These are phyloP conservation scores for Ageneiosus marmoratus DNA, from an alignment of 2,113 vertebrate species.

Conservation along the genomic window DNA sequence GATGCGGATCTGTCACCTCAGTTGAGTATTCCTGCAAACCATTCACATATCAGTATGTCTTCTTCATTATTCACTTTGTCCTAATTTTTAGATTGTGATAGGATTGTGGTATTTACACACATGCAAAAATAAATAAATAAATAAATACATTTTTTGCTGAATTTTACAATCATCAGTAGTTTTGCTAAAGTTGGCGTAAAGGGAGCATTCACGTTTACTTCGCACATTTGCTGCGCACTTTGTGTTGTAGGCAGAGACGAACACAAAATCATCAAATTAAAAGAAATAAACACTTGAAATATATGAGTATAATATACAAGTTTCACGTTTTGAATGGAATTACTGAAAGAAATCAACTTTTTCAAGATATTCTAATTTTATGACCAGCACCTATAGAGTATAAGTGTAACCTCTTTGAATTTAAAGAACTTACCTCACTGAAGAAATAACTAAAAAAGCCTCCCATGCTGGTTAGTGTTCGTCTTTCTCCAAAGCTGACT, in stretches of 20 bases:
- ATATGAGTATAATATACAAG: no score
- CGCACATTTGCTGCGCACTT: no score
- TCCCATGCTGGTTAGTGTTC: neutral
- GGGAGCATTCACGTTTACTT: no score
- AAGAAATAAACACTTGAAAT: no score
- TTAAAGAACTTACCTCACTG: conserved; percentile 3
- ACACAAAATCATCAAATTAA: no score
- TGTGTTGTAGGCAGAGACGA: no score
- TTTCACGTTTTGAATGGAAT: no score
- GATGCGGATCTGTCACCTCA: neutral
- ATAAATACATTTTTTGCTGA: neutral
- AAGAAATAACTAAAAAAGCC: neutral
- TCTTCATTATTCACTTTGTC: neutral
- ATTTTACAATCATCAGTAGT: neutral
- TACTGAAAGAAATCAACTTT: no score
- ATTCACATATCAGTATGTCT: neutral
- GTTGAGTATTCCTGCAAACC: neutral
- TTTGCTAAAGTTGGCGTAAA: no score
- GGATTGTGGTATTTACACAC: neutral
- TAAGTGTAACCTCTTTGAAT: neutral
- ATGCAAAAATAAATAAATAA: no score
- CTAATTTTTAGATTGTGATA: neutral
- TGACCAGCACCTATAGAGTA: neutral
- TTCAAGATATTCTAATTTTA: no score
- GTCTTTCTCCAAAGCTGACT: neutral